Conservation (phyloP, 2,888 invertebrate species). For the Chouioia cunea region DNA sequence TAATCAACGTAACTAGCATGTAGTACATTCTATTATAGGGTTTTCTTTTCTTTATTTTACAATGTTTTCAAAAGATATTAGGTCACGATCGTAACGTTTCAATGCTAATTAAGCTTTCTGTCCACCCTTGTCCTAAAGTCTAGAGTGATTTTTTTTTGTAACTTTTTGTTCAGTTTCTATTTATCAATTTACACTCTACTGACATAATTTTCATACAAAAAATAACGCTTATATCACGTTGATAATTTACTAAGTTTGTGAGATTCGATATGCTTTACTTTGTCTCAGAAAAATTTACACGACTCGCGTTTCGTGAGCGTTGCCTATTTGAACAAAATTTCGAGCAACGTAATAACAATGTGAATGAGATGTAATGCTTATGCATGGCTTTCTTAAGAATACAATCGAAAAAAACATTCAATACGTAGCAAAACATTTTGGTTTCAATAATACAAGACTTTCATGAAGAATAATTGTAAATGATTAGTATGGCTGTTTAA, state of each 20-base stretch:
- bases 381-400: slow-evolving; percentile 16
- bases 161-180: slow-evolving; percentile 13
- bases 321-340: neutral
- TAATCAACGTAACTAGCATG: slow-evolving; percentile 15
- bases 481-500: slow-evolving; percentile 15
- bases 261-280: slow-evolving; percentile 45
- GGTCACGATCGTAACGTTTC: slow-evolving; percentile 31
- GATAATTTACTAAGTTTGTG: slow-evolving; percentile 34
- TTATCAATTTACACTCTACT: slow-evolving; percentile 32
- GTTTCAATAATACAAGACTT: slow-evolving; percentile 27
- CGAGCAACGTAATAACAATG: neutral
- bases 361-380: slow-evolving; percentile 20
- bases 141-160: slow-evolving; percentile 16
- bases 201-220: slow-evolving; percentile 43
- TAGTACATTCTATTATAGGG: slow-evolving; percentile 35
- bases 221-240: slow-evolving; percentile 38
- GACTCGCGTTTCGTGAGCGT: neutral
- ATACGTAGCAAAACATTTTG: slow-evolving; percentile 29
- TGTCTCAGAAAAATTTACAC: slow-evolving; percentile 24
- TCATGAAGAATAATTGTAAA: slow-evolving; percentile 16
- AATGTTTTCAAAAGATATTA: slow-evolving; percentile 26
- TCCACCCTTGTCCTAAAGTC: slow-evolving; percentile 22
- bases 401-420: slow-evolving; percentile 15
- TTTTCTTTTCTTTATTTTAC: slow-evolving; percentile 29
- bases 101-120: slow-evolving; percentile 17